Conservation (phyloP, 2,888 invertebrate species). For the Eristalinus sepulchralis region DNA sequence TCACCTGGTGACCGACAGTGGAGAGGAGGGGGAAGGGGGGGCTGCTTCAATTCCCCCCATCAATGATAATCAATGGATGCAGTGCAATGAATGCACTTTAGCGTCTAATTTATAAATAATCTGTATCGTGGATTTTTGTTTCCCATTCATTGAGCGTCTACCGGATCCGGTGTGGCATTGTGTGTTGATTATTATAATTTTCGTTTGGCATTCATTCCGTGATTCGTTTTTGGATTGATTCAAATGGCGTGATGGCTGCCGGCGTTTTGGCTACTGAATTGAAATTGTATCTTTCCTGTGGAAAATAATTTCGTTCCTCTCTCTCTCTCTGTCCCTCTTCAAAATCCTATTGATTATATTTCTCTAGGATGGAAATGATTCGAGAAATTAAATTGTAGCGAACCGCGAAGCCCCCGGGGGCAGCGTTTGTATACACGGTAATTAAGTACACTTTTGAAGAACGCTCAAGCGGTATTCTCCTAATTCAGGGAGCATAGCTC, state of each 20-base stretch:
- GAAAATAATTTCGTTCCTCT: neutral
- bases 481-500: conserved; percentile 54
- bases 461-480: conserved; percentile 23
- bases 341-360: conserved; percentile 38
- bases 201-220: neutral
- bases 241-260: conserved; percentile 36
- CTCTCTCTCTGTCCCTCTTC: neutral
- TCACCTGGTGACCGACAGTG: neutral
- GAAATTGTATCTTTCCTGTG: conserved; percentile 12
- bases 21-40: neutral
- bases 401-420: conserved; percentile 11
- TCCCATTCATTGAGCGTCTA: conserved; percentile 15
- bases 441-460: conserved; percentile 49
- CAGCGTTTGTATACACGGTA: conserved; percentile 35
- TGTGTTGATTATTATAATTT: conserved; percentile 21
- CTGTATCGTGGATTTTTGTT: conserved; percentile 34
- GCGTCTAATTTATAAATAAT: conserved; percentile 39
- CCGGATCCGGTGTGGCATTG: conserved; percentile 12
- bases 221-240: neutral
- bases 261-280: conserved; percentile 60
- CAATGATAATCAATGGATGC: conserved; percentile 8
- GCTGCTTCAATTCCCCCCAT: neutral
- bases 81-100: conserved; percentile 41
- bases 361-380: conserved; percentile 29
- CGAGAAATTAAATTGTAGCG: conserved; percentile 18